phyloP scores from a whole-genome alignment of 2,113 vertebrate species.

The Salvelinus sp. region DNA sequence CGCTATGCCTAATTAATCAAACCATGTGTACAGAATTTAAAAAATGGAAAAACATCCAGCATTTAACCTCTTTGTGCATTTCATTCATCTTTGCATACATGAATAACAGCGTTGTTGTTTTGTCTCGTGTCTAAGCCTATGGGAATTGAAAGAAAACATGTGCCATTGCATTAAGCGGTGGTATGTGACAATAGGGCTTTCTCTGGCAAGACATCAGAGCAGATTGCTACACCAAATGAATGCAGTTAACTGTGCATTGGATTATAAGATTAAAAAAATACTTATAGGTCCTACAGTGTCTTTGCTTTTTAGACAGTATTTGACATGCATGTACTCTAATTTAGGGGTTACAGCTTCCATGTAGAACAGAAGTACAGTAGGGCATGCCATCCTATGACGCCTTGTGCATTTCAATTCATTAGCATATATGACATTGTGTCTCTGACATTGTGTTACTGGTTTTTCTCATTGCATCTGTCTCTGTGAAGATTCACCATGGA shows the following conservation, averaged over 20 bases:
- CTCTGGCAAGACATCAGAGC: background rate
- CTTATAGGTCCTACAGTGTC: no score
- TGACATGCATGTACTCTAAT: slow-evolving; percentile 12
- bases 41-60: slow-evolving; percentile 15
- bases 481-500: no score
- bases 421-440: background rate
- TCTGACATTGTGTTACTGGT: slow-evolving; percentile 25
- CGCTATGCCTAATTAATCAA: slow-evolving; percentile 61
- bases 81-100: slow-evolving; percentile 39
- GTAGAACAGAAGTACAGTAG: no score
- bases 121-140: background rate
- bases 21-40: slow-evolving; percentile 45
- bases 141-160: slow-evolving; percentile 4
- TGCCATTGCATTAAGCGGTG: background rate
- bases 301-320: background rate
- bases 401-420: no score
- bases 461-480: slow-evolving; percentile 34
- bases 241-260: no score
- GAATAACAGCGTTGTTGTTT: slow-evolving; percentile 19
- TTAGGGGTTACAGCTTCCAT: no score
- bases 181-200: background rate
- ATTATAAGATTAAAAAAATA: no score
- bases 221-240: slow-evolving; percentile 1
- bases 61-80: slow-evolving; percentile 40
- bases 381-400: no score